Conservation (phyloP, 2,113 vertebrate species). For the Colius striatus region DNA sequence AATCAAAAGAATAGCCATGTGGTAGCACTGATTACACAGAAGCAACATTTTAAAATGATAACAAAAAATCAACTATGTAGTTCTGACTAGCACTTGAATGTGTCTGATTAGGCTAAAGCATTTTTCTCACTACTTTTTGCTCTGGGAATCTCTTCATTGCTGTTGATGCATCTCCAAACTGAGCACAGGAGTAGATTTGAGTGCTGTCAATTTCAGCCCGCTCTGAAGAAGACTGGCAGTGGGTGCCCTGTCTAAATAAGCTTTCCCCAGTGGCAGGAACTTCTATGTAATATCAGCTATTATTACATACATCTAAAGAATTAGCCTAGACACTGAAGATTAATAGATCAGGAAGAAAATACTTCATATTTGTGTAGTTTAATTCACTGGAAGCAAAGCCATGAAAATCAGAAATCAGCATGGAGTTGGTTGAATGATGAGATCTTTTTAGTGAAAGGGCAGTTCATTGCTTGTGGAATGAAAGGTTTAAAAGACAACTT, state of each 20-base stretch:
- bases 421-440: neutral
- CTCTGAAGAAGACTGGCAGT: neutral
- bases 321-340: neutral
- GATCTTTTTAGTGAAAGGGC: neutral
- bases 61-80: neutral
- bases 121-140: neutral
- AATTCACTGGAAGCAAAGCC: neutral
- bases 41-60: neutral
- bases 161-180: neutral
- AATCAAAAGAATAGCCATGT: neutral
- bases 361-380: neutral
- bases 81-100: neutral
- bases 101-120: neutral
- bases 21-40: neutral
- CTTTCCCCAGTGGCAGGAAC: neutral
- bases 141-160: neutral
- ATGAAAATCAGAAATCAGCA: neutral
- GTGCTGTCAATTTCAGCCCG: neutral
- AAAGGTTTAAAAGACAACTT: neutral
- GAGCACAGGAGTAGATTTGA: neutral
- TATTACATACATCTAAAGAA: neutral
- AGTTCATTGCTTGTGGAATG: neutral
- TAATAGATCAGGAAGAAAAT: neutral
- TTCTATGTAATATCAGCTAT: neutral
- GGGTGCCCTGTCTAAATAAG: neutral